A percentile compares a stretch with the other conserved stretches of the same genome.
Conservation (phyloP, 2,797 vertebrate genomes). For the Sebastes itinus region DNA sequence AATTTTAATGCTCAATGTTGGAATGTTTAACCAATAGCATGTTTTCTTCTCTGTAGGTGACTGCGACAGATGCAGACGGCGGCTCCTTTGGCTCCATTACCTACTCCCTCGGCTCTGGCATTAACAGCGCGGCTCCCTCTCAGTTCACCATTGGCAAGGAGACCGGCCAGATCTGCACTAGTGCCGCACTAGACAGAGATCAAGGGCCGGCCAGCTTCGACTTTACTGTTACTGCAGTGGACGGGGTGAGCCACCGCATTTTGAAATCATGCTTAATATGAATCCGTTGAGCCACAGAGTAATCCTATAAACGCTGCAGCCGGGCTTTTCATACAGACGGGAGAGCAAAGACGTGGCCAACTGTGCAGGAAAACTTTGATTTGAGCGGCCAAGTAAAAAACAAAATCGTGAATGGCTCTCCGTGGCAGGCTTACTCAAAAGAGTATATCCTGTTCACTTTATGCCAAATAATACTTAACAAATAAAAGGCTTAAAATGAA, state of each 20-base stretch:
- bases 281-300: constrained; percentile 59
- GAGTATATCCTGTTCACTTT: constrained; percentile 55
- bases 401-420: constrained; percentile 52
- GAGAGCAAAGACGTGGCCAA: constrained; percentile 52
- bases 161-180: constrained; percentile 92
- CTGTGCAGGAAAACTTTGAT: constrained; percentile 46
- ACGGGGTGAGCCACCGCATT: constrained; percentile 88
- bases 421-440: constrained; percentile 52
- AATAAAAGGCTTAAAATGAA: constrained; percentile 68
- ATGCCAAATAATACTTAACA: constrained; percentile 69
- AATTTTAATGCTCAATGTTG: constrained; percentile 14
- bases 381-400: constrained; percentile 55
- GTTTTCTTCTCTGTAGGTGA: constrained; percentile 84
- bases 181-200: constrained; percentile 88
- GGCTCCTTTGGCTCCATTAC: constrained; percentile 89
- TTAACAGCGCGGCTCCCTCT: constrained; percentile 79
- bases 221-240: constrained; percentile 92
- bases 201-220: constrained; percentile 89
- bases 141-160: constrained; percentile 90
- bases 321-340: constrained; percentile 52
- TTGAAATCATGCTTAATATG: constrained; percentile 64
- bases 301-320: constrained; percentile 65
- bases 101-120: constrained; percentile 91
- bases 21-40: constrained; percentile 35
- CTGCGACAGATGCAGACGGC: constrained; percentile 92